Evolutionary conservation across 2,113 vertebrate species (phyloP).

Genomic region (Pollimyrus isidori): DNA sequence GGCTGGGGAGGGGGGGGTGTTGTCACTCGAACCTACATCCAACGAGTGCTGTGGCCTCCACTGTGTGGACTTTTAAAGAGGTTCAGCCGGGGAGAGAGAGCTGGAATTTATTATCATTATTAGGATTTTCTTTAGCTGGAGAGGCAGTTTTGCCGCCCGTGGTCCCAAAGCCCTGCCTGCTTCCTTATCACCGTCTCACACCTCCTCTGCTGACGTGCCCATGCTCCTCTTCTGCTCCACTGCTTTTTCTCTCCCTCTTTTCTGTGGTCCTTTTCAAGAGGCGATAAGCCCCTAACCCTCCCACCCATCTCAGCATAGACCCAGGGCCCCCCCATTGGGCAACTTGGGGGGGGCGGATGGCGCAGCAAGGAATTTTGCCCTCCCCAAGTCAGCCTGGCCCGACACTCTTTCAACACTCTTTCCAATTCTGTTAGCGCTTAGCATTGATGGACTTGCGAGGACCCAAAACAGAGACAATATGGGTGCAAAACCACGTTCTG

Average conservation of each 20-base stretch:
- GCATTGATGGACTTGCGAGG: constrained; percentile 39
- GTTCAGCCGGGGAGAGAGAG: constrained; percentile 47
- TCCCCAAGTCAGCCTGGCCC: background rate
- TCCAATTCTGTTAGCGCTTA: constrained; percentile 42
- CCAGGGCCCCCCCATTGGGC: constrained; percentile 33
- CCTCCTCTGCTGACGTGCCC: constrained; percentile 48
- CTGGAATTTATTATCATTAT: constrained; percentile 40
- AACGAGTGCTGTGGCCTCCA: constrained; percentile 49
- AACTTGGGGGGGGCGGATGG: background rate
- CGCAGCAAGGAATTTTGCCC: background rate
- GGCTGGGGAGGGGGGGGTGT: constrained; percentile 7
- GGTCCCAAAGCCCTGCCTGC: constrained; percentile 40
- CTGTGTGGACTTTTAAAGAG: constrained; percentile 62
- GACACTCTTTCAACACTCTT: background rate
- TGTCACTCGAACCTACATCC: constrained; percentile 50
- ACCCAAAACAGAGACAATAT: constrained; percentile 38
- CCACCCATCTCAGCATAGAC: constrained; percentile 38
- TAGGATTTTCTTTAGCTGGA: constrained; percentile 31
- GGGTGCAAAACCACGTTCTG: constrained; percentile 43
- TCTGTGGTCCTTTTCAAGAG: constrained; percentile 62
- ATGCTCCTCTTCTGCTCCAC: constrained; percentile 45
- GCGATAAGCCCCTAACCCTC: constrained; percentile 64
- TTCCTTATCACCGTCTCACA: constrained; percentile 64
- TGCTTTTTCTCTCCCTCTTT: constrained; percentile 53
- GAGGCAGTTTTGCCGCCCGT: constrained; percentile 47